Conservation (phyloP, 2,888 invertebrate genomes). For the Netelia virgata region DNA sequence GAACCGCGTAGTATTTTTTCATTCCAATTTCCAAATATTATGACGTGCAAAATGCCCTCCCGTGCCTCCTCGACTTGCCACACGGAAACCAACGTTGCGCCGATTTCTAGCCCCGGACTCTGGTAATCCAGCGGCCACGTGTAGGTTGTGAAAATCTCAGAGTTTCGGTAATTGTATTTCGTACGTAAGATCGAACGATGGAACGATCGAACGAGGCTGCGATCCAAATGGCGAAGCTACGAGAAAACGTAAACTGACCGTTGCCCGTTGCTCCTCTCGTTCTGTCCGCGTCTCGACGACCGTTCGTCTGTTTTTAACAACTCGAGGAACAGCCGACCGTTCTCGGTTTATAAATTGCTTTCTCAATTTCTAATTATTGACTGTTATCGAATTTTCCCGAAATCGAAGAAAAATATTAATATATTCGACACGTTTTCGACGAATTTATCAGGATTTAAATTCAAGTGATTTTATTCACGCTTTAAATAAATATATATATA, state of each 20-base stretch:
- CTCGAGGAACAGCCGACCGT: constrained; percentile 57
- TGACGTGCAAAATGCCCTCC: constrained; percentile 67
- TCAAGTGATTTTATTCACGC: not conserved
- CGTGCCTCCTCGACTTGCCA: constrained; percentile 16
- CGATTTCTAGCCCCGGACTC: constrained; percentile 8
- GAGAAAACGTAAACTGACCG: constrained; percentile 42
- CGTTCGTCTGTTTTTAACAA: constrained; percentile 71
- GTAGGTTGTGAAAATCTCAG: constrained; percentile 27
- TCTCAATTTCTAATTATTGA: constrained; percentile 23
- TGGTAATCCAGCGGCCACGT: constrained; percentile 25
- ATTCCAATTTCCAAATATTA: constrained; percentile 74
- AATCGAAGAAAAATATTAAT: not conserved
- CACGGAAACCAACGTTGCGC: constrained; percentile 36
- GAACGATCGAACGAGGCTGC: constrained; percentile 27
- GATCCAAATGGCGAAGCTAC: constrained; percentile 6
- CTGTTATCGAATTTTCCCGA: not conserved
- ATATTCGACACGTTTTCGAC: not conserved
- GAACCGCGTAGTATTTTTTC: constrained; percentile 50
- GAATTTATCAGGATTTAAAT: not conserved
- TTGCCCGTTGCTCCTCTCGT: constrained; percentile 27
- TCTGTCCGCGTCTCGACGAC: not conserved
- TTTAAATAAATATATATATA: no score
- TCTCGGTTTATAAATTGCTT: constrained; percentile 39
- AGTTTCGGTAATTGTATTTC: not conserved
- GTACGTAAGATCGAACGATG: constrained; percentile 30